Base-by-base conservation (phyloP, 2,113 vertebrate genomes). In the Serranochromis macrocephalus region DNA sequence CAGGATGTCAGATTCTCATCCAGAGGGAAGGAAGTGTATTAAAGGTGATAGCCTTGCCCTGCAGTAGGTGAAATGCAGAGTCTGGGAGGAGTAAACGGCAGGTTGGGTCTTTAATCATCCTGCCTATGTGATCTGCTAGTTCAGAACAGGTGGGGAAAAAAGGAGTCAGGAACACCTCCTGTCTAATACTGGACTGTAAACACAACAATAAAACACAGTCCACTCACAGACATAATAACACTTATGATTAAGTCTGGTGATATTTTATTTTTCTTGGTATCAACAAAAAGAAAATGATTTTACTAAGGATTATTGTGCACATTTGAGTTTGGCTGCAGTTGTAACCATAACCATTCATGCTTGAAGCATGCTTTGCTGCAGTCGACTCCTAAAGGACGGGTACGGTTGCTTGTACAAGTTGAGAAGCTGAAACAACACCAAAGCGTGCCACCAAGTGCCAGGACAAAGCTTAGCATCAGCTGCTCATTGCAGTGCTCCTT, bases 1-100 rank as follows among this genome's bases (percentile, higher is more conserved):
- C 71, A 88, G 91, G 88, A 93, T 89, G 92, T 91, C 63, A 83
- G 83, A 90, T 93, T 82, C 90, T 92, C 93, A 88, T 88, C 88
- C 84, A 68, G 87, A 75, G 89, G 86, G 26, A 83, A 63, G 63
- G 71, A 54, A 85, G 54, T 55, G 47, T 82, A 87, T 93, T 91
- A 75, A 82, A 85, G 68, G 40, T 81, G 82, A 92, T 87, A 83
- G 90, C 80, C 9, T 54, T 55, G 21, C 88, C 86, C 90, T 86
- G 73, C 36, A 16, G 87, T 85, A 86, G 81, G 86, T 87, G 81
- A 91, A 84, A 90, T 68, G 73, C 31, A 84, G 82, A 85, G 85
- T 83, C 66, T 87, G 61, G 83, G 55, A 71, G 45, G 80, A 66
- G 80, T 68, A 75, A 83, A 66, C 3, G 12, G 36, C 33, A 53